These are phyloP conservation scores for Heterotis niloticus DNA, from an alignment of 2,113 vertebrate species.

Conservation along the genomic window DNA sequence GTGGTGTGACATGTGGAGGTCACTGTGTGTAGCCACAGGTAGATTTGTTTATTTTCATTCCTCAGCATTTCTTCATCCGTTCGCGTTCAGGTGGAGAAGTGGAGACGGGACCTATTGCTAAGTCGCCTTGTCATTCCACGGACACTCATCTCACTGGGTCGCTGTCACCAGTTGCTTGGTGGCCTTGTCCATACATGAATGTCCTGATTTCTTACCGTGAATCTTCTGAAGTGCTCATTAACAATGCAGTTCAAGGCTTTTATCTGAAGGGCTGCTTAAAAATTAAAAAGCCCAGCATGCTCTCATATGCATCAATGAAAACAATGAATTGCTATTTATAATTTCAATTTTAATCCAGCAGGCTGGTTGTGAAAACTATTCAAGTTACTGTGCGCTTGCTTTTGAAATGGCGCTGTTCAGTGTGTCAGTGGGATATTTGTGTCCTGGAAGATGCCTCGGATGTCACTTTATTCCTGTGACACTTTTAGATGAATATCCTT, in stretches of 20 bases:
- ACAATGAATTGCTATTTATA: neutral
- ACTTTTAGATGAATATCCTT: neutral
- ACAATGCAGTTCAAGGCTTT: neutral
- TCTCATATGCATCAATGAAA: neutral
- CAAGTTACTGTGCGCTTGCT: too few species aligned
- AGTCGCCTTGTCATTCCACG: too few species aligned
- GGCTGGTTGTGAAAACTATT: neutral
- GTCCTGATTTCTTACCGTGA: neutral
- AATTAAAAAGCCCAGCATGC: neutral
- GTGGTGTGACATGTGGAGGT: too few species aligned
- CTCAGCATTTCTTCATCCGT: too few species aligned
- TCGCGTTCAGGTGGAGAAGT: too few species aligned
- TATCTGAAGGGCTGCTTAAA: neutral
- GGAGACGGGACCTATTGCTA: too few species aligned
- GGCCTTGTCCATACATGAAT: too few species aligned
- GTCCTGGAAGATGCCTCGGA: neutral
- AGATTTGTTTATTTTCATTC: too few species aligned
- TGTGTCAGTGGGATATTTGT: neutral
- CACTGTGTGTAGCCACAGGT: too few species aligned
- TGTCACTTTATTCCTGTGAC: slow-evolving; percentile 8
- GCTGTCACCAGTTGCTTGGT: too few species aligned
- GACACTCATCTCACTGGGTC: too few species aligned
- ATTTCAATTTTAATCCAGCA: neutral
- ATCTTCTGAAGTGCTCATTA: neutral
- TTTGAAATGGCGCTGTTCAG: too few species aligned